Conservation (phyloP, 2,888 invertebrate species). For the Trypoxylon attenuatum region DNA sequence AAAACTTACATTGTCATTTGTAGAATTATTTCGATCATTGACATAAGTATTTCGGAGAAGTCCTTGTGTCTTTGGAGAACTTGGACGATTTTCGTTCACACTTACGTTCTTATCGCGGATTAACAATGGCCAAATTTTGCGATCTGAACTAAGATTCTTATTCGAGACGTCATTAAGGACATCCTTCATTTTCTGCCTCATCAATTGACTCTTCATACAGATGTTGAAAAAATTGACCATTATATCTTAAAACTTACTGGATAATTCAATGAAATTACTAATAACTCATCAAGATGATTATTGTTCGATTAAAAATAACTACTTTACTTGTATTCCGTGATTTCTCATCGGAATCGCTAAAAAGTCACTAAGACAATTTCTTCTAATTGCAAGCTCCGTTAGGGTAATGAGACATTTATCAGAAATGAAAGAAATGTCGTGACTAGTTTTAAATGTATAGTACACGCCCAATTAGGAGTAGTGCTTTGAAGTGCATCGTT, state of each 20-base stretch:
- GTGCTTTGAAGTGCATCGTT: background rate
- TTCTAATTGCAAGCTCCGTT: too few relatives aligned
- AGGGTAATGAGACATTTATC: too few relatives aligned
- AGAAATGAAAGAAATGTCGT: too few relatives aligned
- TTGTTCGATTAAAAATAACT: too few relatives aligned
- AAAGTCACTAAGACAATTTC: too few relatives aligned
- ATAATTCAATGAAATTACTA: background rate
- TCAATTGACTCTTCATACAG: background rate
- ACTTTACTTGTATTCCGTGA: too few relatives aligned
- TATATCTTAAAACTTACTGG: background rate
- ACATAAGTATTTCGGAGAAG: too few relatives aligned
- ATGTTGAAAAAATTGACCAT: background rate
- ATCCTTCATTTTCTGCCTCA: slow-evolving; percentile 25
- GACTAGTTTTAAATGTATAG: too few relatives aligned
- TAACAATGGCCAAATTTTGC: slow-evolving; percentile 22
- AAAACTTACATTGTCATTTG: slow-evolving; percentile 15
- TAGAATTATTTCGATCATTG: background rate
- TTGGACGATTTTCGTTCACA: background rate
- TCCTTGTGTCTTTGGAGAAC: too few relatives aligned
- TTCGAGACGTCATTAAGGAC: slow-evolving; percentile 5
- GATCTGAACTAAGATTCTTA: background rate
- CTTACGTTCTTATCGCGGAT: slow-evolving; percentile 8
- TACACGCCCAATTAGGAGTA: background rate
- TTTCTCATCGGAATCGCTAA: too few relatives aligned
- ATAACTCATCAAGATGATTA: too few relatives aligned